phyloP scores from a whole-genome alignment of 2,888 invertebrate genomes.

The Himalopsyche japonica region DNA sequence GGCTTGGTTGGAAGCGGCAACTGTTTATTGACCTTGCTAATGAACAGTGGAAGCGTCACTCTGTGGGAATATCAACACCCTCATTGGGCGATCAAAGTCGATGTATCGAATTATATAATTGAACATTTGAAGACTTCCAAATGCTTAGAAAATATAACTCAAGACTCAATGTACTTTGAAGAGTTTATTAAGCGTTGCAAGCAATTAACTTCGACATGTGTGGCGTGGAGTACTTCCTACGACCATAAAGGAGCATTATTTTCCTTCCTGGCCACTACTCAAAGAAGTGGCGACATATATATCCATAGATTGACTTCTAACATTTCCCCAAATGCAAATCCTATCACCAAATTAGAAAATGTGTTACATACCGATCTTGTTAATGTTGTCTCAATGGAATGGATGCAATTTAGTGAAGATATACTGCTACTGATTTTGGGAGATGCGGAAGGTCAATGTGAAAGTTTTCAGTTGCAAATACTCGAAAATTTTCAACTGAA shows the following conservation, averaged over 20 bases:
- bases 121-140: constrained; percentile 1
- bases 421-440: constrained; percentile 2
- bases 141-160: not conserved
- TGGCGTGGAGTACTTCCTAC: constrained; percentile 21
- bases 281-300: constrained; percentile 22
- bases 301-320: constrained; percentile 20
- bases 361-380: not conserved
- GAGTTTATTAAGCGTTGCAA: constrained; percentile 3
- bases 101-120: constrained; percentile 17
- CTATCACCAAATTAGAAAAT: not conserved
- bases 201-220: constrained; percentile 3
- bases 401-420: not conserved
- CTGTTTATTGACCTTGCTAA: constrained; percentile 22
- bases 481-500: not conserved
- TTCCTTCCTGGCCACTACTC: constrained; percentile 15
- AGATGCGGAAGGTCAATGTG: not conserved
- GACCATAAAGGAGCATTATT: not conserved
- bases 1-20: not conserved
- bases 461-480: constrained; percentile 2
- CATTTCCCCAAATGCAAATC: not conserved
- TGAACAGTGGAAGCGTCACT: constrained; percentile 16
- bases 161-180: not conserved
- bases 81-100: constrained; percentile 9
- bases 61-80: constrained; percentile 13
- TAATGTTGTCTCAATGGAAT: not conserved